A percentile compares a stretch with the other conserved stretches of the same genome.
Evolutionary conservation across 2,113 vertebrate genomes (phyloP).

Genomic region (Megaleporinus macrocephalus): DNA sequence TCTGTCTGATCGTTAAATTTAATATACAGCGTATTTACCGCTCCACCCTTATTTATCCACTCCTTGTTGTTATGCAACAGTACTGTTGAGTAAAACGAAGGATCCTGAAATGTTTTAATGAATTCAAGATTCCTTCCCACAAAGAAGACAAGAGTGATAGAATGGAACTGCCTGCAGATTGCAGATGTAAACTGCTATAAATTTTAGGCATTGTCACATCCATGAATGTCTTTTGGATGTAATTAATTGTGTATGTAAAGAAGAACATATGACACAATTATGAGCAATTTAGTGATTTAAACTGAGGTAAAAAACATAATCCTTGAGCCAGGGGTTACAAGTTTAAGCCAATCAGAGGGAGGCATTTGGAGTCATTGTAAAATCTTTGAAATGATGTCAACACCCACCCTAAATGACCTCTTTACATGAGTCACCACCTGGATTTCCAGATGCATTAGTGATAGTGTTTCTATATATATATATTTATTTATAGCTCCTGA

Average conservation of each 20-base stretch:
- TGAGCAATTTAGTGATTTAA: conserved; percentile 5
- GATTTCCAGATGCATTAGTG: conserved; percentile 33
- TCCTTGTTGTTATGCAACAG: neutral
- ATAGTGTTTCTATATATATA: neutral
- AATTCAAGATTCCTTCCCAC: conserved; percentile 16
- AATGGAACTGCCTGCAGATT: conserved; percentile 1
- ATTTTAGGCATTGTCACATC: conserved; percentile 24
- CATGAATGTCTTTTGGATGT: conserved; percentile 25
- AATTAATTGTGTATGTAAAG: conserved; percentile 18
- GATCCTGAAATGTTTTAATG: conserved; percentile 8
- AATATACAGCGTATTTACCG: neutral
- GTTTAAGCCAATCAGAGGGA: conserved; percentile 10
- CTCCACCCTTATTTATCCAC: neutral
- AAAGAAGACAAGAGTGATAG: neutral
- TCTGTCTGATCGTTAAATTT: neutral
- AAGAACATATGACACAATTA: conserved; percentile 29
- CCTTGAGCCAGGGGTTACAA: neutral
- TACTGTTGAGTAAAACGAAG: conserved; percentile 8
- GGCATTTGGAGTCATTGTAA: conserved; percentile 7
- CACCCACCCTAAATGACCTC: neutral
- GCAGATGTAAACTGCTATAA: conserved; percentile 32
- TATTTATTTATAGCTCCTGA: conserved; percentile 11
- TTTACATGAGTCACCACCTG: conserved; percentile 23
- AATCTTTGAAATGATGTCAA: conserved; percentile 34
- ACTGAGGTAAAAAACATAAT: neutral